phyloP scores from a whole-genome alignment of 2,888 invertebrate species.

The Polymixis lichenea region DNA sequence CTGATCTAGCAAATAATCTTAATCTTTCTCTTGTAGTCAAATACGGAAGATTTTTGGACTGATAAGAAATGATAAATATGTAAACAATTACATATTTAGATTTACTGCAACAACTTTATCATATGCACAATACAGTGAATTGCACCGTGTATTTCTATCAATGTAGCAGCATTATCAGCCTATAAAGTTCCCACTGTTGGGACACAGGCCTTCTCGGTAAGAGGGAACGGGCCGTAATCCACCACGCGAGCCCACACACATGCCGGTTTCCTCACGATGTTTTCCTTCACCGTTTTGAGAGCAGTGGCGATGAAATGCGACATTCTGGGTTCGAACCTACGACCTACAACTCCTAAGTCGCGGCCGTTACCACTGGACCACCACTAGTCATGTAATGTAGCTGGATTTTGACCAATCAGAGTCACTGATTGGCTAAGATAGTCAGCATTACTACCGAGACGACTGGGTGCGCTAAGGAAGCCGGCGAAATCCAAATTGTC shows the following conservation, averaged over 20 bases:
- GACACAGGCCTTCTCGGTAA: too few species aligned
- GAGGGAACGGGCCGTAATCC: too few species aligned
- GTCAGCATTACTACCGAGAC: neutral
- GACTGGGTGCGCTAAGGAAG: neutral
- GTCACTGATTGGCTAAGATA: neutral
- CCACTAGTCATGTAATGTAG: neutral
- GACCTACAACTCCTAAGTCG: too few species aligned
- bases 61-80: slow-evolving; percentile 37
- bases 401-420: neutral
- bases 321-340: too few species aligned
- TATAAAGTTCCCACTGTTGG: too few species aligned
- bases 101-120: neutral
- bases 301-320: too few species aligned
- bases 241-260: too few species aligned
- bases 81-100: slow-evolving; percentile 6
- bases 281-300: too few species aligned
- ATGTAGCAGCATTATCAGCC: too few species aligned
- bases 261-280: too few species aligned
- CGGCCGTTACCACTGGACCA: too few species aligned
- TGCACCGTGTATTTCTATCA: neutral
- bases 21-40: slow-evolving; percentile 13
- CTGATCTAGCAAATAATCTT: slow-evolving; percentile 26
- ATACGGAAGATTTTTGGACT: slow-evolving; percentile 1
- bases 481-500: too few species aligned
- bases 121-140: neutral